phyloP scores from a whole-genome alignment of 2,888 invertebrate genomes.

The Ctenicera cuprea region DNA sequence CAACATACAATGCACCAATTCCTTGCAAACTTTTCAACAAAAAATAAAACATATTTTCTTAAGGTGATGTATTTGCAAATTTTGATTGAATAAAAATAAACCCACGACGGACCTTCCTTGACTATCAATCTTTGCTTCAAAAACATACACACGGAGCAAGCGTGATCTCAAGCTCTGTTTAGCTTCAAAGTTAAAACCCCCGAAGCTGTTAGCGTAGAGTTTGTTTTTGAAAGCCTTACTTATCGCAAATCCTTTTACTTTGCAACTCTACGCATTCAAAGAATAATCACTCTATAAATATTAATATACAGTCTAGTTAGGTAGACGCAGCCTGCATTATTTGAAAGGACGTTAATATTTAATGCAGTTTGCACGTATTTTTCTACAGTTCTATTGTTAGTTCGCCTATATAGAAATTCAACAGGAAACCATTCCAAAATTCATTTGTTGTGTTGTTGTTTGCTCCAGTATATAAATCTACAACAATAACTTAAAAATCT shows the following conservation, averaged over 20 bases:
- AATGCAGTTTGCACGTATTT: conserved; percentile 6
- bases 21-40: neutral
- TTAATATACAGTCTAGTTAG: conserved; percentile 34
- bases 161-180: neutral
- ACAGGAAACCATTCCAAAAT: neutral
- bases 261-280: conserved; percentile 36
- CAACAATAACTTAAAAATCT: no score
- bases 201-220: conserved; percentile 41
- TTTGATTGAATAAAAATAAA: neutral
- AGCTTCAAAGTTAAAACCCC: conserved; percentile 28
- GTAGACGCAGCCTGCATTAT: neutral
- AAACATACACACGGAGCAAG: neutral
- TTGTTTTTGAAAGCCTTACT: conserved; percentile 41
- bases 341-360: conserved; percentile 7
- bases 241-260: conserved; percentile 45
- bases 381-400: neutral
- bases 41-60: neutral
- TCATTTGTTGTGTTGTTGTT: no score
- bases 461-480: no score
- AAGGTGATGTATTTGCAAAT: conserved; percentile 1
- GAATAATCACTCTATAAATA: conserved; percentile 46
- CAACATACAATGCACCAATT: neutral
- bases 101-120: neutral
- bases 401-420: neutral
- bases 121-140: neutral